Conservation (phyloP, 1,140 invertebrate species). For the Camponotus floridanus region DNA sequence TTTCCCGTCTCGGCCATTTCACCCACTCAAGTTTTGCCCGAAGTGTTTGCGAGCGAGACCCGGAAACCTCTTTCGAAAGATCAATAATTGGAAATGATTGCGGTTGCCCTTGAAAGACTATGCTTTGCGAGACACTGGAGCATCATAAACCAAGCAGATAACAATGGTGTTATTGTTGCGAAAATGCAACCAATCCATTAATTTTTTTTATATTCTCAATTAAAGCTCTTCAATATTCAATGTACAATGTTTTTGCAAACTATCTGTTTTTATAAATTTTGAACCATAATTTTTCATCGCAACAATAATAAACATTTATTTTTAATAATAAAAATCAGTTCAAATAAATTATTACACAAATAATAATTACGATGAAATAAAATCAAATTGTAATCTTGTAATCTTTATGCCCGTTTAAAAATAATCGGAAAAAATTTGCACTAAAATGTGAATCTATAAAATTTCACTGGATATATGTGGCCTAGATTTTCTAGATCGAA, state of each 20-base stretch:
- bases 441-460: constrained; percentile 4
- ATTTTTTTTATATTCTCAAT: not conserved
- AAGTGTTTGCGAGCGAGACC: constrained; percentile 72
- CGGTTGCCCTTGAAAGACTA: constrained; percentile 77
- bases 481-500: constrained; percentile 44
- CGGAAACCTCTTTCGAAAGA: constrained; percentile 77
- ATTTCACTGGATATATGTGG: constrained; percentile 6
- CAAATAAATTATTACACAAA: not conserved
- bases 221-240: not conserved
- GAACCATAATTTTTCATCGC: not conserved
- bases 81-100: constrained; percentile 78
- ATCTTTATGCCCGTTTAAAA: not conserved
- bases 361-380: constrained; percentile 14
- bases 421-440: constrained; percentile 5
- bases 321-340: constrained; percentile 1
- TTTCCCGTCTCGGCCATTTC: constrained; percentile 61
- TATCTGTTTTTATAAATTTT: constrained; percentile 11
- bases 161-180: constrained; percentile 15
- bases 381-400: not conserved
- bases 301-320: not conserved
- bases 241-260: not conserved
- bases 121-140: constrained; percentile 46
- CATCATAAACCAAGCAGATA: constrained; percentile 34
- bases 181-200: constrained; percentile 29
- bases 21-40: constrained; percentile 74